Percentiles rank a stretch among this genome's conserved stretches.
Conservation (phyloP, 2,113 vertebrate genomes). For the Aegotheles bennettii region DNA sequence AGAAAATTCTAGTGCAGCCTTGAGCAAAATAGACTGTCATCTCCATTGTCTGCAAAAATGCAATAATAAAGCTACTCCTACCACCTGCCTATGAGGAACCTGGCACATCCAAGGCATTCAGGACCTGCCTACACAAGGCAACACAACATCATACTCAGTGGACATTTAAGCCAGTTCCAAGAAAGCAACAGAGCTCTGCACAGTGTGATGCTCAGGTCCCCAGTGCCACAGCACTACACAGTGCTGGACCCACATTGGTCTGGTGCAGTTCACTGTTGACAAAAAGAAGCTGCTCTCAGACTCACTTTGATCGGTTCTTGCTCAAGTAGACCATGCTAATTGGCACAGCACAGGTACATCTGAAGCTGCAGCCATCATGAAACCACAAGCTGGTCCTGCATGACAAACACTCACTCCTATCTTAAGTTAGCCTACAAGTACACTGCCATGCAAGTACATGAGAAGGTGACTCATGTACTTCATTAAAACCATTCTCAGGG, state of each 20-base stretch:
- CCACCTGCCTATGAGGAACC: background rate
- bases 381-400: accelerated
- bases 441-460: background rate
- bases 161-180: background rate
- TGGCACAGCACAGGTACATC: no score
- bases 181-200: background rate
- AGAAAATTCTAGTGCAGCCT: background rate
- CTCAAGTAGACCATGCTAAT: accelerated
- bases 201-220: accelerated
- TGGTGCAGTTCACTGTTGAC: accelerated
- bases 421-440: background rate
- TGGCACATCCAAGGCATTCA: background rate
- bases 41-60: background rate
- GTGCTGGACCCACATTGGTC: no score
- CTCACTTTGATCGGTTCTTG: background rate
- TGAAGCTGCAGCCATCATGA: background rate
- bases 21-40: background rate
- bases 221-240: background rate
- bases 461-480: background rate
- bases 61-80: background rate
- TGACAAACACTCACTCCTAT: background rate
- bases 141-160: accelerated
- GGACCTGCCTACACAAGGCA: background rate
- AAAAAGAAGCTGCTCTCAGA: background rate
- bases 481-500: background rate